Evolutionary conservation across 1,140 invertebrate genomes (phyloP), one percentile per base, ranked within the genome.

Genomic region (Macrostomum lignano): DNA sequence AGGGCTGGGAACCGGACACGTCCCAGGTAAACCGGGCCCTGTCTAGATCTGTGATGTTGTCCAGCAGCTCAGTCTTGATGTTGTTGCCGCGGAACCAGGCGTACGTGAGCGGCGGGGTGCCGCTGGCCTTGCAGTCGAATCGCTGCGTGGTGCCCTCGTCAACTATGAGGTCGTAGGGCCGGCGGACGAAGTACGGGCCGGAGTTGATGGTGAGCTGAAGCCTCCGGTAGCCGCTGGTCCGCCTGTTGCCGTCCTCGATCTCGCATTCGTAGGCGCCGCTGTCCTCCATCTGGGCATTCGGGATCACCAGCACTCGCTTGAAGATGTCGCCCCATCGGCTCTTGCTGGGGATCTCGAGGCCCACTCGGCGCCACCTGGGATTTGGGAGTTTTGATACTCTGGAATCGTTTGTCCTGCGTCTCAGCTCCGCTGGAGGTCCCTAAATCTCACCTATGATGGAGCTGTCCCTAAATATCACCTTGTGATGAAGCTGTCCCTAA

Each of bases 11-110:
- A 17, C 9, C 20, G 6, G 11, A 11, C 10, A 6, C 20, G 5
- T 30, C 13, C 6, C 7, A 6, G 7, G 28, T 30, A 13, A 17
- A 68, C 34, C 63, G 63, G 26, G 65, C 25, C 2, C 37, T 39
- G 35, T 52, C 28, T 5, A 17, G n/a, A 3, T n/a, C n/a, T n/a
- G 13, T 9, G 17, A 9, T 10, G 9, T 21, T n/a, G 3, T 11
- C 7, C 7, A 33, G 4, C 32, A 11, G 26, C 7, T 23, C 19
- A 17, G 7, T 33, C 4, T 25, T 9, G 6, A n/a, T 13, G 3
- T 17, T 3, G 3, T 33, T 25, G 20, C 26, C 26, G 3, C 22
- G 3, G 11, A 25, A 33, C 32, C 32, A 33, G 4, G 14, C 7
- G 4, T 17, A 4, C 9, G 11, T 33, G 7, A 20, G 11, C 4